These are phyloP conservation scores for Apoderus coryli DNA, from an alignment of 2,888 invertebrate genomes.

Conservation along the genomic window DNA sequence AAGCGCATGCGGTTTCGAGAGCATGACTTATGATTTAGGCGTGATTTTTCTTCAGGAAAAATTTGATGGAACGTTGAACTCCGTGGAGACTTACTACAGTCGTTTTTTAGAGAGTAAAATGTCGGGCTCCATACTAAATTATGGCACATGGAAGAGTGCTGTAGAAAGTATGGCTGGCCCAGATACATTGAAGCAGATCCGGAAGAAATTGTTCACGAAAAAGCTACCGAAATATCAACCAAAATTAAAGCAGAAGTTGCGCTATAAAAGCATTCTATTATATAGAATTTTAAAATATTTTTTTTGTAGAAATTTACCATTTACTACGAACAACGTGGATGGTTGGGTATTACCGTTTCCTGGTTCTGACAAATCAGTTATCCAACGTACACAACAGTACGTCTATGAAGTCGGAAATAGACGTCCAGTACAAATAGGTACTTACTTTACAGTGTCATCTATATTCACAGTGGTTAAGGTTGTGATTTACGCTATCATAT, in stretches of 20 bases:
- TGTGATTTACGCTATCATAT: constrained; percentile 42
- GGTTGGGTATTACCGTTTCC: constrained; percentile 44
- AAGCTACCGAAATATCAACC: constrained; percentile 45
- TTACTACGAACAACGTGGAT: constrained; percentile 16
- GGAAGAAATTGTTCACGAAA: constrained; percentile 45
- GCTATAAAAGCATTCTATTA: too few relatives aligned
- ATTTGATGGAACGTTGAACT: constrained; percentile 68
- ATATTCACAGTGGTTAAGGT: constrained; percentile 36
- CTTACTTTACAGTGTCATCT: constrained; percentile 44
- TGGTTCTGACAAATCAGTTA: constrained; percentile 70
- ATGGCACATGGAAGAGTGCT: too few relatives aligned
- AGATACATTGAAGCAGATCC: constrained; percentile 44
- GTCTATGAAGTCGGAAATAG: constrained; percentile 50
- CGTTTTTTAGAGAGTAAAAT: too few relatives aligned
- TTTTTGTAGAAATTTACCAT: constrained; percentile 18
- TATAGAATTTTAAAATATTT: too few relatives aligned
- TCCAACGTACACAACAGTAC: constrained; percentile 66
- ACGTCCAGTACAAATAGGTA: constrained; percentile 64
- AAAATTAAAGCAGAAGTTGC: constrained; percentile 33
- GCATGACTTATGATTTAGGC: constrained; percentile 82
- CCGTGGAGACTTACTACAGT: constrained; percentile 62
- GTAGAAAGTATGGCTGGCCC: too few relatives aligned
- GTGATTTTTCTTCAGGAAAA: constrained; percentile 60
- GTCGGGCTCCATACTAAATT: too few relatives aligned
- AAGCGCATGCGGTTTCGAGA: constrained; percentile 88